phyloP scores from a whole-genome alignment of 2,113 vertebrate genomes.

The Muntiacus reevesi region DNA sequence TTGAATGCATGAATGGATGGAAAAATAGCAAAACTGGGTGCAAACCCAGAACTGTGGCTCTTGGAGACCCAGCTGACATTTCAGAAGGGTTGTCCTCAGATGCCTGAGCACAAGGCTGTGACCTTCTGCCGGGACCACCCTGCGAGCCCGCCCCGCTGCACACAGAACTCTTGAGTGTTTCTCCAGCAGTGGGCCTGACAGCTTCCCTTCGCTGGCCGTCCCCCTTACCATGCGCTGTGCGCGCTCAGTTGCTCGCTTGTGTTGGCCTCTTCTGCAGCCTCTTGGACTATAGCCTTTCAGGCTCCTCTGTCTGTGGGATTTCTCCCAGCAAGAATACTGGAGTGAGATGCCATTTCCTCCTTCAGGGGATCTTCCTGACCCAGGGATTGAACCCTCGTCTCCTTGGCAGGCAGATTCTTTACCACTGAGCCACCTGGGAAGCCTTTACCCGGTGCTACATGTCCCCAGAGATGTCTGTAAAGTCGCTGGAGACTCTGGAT shows the following conservation, averaged over 20 bases:
- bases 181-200: not conserved
- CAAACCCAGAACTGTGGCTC: not conserved
- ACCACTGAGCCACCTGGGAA: not conserved
- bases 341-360: not conserved
- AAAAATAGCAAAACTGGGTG: not conserved
- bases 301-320: not conserved
- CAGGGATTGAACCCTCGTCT: not conserved
- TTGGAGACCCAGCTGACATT: not conserved
- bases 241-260: not conserved
- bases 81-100: not conserved
- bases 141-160: accelerated
- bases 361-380: not conserved
- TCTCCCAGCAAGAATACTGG: not conserved
- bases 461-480: not conserved
- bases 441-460: not conserved
- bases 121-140: accelerated
- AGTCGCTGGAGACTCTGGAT: not conserved
- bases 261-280: not conserved
- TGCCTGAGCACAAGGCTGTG: not conserved
- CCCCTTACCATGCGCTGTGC: not conserved
- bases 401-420: not conserved
- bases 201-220: not conserved
- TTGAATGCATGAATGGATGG: not conserved
- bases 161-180: not conserved
- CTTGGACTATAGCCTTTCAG: not conserved